Evolutionary conservation across 2,797 vertebrate genomes (phyloP).

Genomic region (Danio jaintianensis): DNA sequence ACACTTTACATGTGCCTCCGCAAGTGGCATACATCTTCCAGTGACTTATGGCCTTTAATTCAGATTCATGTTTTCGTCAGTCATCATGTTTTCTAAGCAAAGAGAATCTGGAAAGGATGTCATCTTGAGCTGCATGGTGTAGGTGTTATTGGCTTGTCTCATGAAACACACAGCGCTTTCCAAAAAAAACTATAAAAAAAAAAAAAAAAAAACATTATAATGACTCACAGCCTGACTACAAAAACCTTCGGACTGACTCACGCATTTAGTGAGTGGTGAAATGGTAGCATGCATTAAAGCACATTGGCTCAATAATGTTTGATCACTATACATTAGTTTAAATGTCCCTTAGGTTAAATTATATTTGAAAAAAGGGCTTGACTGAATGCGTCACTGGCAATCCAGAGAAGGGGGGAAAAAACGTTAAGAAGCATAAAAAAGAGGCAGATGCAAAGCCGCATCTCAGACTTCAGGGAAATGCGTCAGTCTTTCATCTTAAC

Average conservation of each 20-base stretch:
- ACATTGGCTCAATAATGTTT: constrained; percentile 47
- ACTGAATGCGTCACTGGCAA: constrained; percentile 31
- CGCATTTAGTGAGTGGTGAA: constrained; percentile 43
- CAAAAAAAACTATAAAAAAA: constrained; percentile 45
- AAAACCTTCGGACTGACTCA: constrained; percentile 74
- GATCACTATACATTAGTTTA: constrained; percentile 40
- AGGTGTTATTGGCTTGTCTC: constrained; percentile 62
- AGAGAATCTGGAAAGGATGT: constrained; percentile 18
- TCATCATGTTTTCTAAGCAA: constrained; percentile 6
- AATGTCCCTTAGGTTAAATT: constrained; percentile 28
- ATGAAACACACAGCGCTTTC: constrained; percentile 56
- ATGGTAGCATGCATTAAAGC: constrained; percentile 33
- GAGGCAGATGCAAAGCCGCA: constrained; percentile 55
- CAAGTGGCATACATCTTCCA: neutral
- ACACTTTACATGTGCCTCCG: neutral
- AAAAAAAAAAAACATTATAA: constrained; percentile 50
- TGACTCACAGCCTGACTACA: constrained; percentile 69
- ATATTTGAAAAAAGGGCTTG: neutral
- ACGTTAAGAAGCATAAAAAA: neutral
- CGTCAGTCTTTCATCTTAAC: constrained; percentile 69
- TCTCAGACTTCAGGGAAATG: constrained; percentile 55
- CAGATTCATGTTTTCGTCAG: neutral
- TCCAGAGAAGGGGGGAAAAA: constrained; percentile 8
- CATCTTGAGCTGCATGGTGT: constrained; percentile 42
- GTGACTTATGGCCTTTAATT: constrained; percentile 6